These are phyloP conservation scores for Euleptes europaea DNA, from an alignment of 2,113 vertebrate genomes.

Conservation along the genomic window DNA sequence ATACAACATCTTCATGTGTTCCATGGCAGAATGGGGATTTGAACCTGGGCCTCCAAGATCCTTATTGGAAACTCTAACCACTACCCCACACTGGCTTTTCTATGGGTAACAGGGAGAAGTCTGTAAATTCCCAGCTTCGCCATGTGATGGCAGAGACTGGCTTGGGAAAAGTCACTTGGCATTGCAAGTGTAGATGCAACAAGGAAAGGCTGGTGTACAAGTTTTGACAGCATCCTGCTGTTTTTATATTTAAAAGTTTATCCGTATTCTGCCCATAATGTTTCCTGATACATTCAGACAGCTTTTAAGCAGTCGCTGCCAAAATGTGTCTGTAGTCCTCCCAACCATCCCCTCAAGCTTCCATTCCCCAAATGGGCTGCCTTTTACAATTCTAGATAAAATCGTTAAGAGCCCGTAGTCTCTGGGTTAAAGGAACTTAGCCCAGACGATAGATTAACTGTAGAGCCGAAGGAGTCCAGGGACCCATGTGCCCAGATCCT, in stretches of 20 bases:
- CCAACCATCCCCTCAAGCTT: not conserved
- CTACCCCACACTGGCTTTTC: no score
- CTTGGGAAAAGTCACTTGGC: not conserved
- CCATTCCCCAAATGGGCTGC: not conserved
- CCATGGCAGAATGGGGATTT: no score
- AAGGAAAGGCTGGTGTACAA: not conserved
- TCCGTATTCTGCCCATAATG: not conserved
- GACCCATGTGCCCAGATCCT: not conserved
- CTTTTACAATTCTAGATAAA: not conserved
- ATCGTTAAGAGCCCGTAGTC: not conserved
- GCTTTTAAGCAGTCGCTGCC: not conserved
- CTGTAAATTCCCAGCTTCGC: not conserved
- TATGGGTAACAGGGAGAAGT: not conserved
- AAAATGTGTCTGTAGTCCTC: not conserved
- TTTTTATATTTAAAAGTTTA: not conserved
- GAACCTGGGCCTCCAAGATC: no score
- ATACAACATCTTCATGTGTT: no score
- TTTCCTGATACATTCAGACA: not conserved
- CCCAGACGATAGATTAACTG: not conserved
- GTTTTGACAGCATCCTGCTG: not conserved
- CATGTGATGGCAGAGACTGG: not conserved
- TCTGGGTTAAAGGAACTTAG: not conserved
- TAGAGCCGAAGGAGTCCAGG: no score
- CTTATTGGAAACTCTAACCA: no score
- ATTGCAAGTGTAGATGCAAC: not conserved